phyloP scores from a whole-genome alignment of 2,888 invertebrate species.

The Strigamia crassipes region DNA sequence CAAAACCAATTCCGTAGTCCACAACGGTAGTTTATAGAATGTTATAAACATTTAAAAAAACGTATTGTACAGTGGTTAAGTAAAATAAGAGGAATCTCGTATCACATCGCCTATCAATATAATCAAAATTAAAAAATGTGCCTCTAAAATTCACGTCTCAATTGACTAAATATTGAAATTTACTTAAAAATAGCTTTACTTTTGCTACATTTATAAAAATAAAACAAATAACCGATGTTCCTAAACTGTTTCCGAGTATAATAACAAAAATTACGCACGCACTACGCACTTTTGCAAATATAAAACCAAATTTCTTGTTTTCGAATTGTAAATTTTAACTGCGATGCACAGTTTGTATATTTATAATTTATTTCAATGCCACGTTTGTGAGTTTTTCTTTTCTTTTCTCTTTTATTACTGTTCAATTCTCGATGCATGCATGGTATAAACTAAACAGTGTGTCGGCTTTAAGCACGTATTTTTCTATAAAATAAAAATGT shows the following conservation, averaged over 20 bases:
- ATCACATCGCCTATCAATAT: background rate
- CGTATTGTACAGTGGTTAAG: background rate
- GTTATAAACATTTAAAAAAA: background rate
- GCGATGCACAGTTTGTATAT: background rate
- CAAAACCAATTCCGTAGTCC: background rate
- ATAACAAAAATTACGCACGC: background rate
- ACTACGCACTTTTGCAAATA: background rate
- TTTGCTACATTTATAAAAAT: background rate
- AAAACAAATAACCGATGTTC: background rate
- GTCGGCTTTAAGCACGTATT: constrained; percentile 2
- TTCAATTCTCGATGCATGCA: background rate
- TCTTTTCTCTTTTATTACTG: background rate
- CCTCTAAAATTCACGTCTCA: background rate
- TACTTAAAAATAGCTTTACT: background rate
- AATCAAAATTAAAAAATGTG: background rate
- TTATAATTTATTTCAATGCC: background rate
- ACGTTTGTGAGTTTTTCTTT: background rate
- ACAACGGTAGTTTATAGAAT: background rate
- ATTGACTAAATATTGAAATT: background rate
- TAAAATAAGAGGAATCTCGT: background rate
- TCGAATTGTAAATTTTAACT: background rate
- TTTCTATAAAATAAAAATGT: background rate
- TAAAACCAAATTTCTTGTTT: background rate
- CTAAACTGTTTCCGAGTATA: background rate
- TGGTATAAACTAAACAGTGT: background rate